Percentiles rank a stretch among this genome's conserved stretches.
phyloP scores from a whole-genome alignment of 2,797 vertebrate genomes.

The Rhodeus uyekii region DNA sequence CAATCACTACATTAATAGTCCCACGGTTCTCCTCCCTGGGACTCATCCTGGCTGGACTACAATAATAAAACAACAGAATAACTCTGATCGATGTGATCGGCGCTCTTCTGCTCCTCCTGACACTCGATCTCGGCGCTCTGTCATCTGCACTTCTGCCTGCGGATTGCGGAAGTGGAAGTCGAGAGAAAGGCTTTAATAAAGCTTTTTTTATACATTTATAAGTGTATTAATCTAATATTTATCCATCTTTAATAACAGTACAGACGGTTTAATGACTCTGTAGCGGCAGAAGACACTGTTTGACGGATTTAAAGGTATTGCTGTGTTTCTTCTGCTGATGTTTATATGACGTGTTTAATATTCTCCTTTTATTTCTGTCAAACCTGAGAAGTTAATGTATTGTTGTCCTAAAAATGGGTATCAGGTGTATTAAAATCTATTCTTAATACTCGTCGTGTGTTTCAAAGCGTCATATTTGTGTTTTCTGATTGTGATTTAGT shows the following conservation, averaged over 20 bases:
- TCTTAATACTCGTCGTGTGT: neutral
- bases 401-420: neutral
- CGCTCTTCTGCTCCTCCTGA: neutral
- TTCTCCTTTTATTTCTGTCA: neutral
- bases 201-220: neutral
- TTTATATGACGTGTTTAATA: neutral
- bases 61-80: no score
- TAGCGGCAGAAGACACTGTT: neutral
- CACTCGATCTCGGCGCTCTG: constrained; percentile 12
- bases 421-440: neutral
- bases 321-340: neutral
- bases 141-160: constrained; percentile 22
- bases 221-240: neutral
- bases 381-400: neutral
- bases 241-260: neutral
- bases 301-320: constrained; percentile 4
- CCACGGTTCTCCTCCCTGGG: no score
- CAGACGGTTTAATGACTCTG: neutral
- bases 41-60: no score
- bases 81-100: constrained; percentile 21
- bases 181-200: neutral
- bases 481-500: neutral
- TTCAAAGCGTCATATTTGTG: neutral
- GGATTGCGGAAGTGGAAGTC: constrained; percentile 48
- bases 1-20: no score